These are phyloP conservation scores for Linepithema humile DNA, from an alignment of 1,140 invertebrate species.

Conservation along the genomic window DNA sequence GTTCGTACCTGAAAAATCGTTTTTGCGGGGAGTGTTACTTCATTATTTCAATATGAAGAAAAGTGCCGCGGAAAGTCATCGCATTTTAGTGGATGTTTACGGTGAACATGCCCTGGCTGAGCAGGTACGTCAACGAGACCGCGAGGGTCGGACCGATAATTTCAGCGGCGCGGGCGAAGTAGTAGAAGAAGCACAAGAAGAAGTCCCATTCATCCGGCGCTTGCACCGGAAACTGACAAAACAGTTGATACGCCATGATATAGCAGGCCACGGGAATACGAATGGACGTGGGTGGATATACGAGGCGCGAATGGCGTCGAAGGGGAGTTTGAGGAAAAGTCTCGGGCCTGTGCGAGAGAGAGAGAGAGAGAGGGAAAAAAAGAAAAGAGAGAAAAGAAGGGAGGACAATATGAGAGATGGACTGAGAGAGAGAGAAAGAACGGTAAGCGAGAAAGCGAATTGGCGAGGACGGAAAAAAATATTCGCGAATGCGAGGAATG, in stretches of 20 bases:
- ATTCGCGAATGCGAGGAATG: slow-evolving; percentile 28
- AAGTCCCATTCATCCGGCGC: slow-evolving; percentile 80
- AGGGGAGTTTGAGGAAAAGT: slow-evolving; percentile 64
- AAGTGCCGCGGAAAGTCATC: too few species aligned
- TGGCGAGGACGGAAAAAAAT: slow-evolving; percentile 36
- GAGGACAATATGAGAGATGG: slow-evolving; percentile 16
- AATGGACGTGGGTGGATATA: slow-evolving; percentile 76
- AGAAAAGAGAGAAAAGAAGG: slow-evolving; percentile 20
- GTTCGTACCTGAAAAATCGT: too few species aligned
- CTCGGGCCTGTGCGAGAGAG: slow-evolving; percentile 45
- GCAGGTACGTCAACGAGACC: not conserved
- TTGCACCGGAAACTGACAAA: slow-evolving; percentile 81
- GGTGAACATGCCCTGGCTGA: too few species aligned
- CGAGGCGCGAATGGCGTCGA: slow-evolving; percentile 62
- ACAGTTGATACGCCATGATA: slow-evolving; percentile 83
- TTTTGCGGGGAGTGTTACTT: too few species aligned
- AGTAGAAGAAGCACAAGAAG: slow-evolving; percentile 75
- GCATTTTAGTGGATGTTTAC: too few species aligned
- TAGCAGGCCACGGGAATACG: slow-evolving; percentile 76
- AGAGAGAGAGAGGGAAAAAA: slow-evolving; percentile 46
- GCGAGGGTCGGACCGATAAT: slow-evolving; percentile 68
- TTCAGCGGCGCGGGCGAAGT: slow-evolving; percentile 79
- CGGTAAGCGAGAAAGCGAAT: not conserved
- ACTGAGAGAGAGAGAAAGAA: slow-evolving; percentile 20
- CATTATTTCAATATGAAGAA: too few species aligned